Evolutionary conservation across 2,797 vertebrate genomes (phyloP).

Genomic region (Sarcoramphus papa): DNA sequence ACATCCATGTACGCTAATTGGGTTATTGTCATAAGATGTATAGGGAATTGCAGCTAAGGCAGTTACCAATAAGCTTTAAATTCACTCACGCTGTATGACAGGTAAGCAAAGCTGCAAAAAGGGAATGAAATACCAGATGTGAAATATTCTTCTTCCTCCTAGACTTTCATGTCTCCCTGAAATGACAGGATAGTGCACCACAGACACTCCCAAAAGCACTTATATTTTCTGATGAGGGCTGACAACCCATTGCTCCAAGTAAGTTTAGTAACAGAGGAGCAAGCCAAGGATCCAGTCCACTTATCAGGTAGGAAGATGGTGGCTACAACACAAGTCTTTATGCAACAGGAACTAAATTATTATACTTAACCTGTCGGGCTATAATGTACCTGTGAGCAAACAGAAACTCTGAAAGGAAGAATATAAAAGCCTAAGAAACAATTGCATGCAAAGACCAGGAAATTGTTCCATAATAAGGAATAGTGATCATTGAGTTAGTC

Average conservation of each 20-base stretch:
- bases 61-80: background rate
- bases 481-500: background rate
- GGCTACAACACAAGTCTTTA: fast-evolving
- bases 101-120: background rate
- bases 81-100: background rate
- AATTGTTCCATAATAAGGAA: background rate
- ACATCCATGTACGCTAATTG: background rate
- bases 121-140: background rate
- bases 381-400: background rate
- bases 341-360: background rate
- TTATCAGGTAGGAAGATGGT: background rate
- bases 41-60: background rate
- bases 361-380: background rate
- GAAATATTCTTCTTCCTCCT: background rate
- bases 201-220: background rate
- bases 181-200: background rate
- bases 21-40: background rate
- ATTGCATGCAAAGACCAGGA: background rate
- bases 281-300: background rate
- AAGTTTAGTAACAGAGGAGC: background rate
- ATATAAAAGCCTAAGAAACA: background rate
- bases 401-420: background rate
- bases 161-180: background rate
- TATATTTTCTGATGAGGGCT: background rate
- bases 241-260: background rate